Evolutionary conservation across 1,140 invertebrate species (phyloP).

Genomic region (Drosophila asahinai): DNA sequence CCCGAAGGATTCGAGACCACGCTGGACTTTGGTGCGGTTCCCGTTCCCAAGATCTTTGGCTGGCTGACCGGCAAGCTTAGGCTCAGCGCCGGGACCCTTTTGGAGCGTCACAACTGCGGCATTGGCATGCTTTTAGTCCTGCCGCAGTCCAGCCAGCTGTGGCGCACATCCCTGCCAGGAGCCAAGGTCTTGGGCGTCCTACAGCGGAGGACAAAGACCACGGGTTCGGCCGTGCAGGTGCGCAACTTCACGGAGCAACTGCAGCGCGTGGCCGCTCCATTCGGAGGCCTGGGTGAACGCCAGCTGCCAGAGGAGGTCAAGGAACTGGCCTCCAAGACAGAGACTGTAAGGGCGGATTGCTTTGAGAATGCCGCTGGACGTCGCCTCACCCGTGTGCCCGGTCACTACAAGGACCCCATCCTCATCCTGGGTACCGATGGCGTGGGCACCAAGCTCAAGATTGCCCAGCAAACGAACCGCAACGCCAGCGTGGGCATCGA

Average conservation of each 20-base stretch:
- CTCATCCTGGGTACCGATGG: slow-evolving; percentile 98
- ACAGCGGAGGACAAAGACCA: slow-evolving; percentile 20
- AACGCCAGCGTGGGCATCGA: slow-evolving; percentile 96
- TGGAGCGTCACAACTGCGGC: slow-evolving; percentile 97
- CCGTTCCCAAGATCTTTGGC: slow-evolving; percentile 89
- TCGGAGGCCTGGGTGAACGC: slow-evolving; percentile 40
- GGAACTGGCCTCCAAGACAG: background rate
- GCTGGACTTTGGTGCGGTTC: slow-evolving; percentile 91
- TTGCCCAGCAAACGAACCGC: slow-evolving; percentile 92
- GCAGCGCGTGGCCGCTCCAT: slow-evolving; percentile 43
- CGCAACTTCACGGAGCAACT: slow-evolving; percentile 71
- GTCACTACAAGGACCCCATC: slow-evolving; percentile 91
- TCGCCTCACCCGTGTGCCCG: slow-evolving; percentile 60
- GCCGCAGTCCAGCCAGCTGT: slow-evolving; percentile 54
- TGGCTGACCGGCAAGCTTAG: slow-evolving; percentile 88
- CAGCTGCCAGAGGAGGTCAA: slow-evolving; percentile 33
- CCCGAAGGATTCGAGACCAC: slow-evolving; percentile 88
- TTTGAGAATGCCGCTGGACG: slow-evolving; percentile 58
- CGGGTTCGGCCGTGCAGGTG: slow-evolving; percentile 40
- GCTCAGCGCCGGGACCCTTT: slow-evolving; percentile 91
- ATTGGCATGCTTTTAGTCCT: slow-evolving; percentile 94
- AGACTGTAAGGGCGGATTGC: slow-evolving; percentile 31
- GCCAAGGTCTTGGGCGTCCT: slow-evolving; percentile 75
- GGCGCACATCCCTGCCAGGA: slow-evolving; percentile 57
- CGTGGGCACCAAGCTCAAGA: slow-evolving; percentile 98